Conservation (phyloP, 2,113 vertebrate species). For the Trinectes maculatus region DNA sequence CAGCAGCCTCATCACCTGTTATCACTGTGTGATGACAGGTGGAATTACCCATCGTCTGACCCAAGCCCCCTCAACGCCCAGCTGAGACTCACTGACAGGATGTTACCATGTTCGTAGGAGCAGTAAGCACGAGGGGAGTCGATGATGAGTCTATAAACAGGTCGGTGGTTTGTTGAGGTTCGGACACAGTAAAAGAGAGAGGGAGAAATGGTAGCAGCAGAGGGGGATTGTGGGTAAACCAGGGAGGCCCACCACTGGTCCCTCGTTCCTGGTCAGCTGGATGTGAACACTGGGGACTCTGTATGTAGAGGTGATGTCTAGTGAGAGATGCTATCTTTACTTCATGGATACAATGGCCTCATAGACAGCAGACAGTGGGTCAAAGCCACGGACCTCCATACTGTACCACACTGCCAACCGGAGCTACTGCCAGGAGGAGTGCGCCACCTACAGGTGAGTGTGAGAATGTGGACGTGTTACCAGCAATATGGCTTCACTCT, state of each 20-base stretch:
- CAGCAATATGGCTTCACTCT: too few species aligned
- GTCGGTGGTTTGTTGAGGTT: conserved; percentile 33
- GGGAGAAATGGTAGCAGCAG: conserved; percentile 15
- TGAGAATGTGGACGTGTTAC: neutral
- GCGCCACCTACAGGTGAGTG: conserved; percentile 68
- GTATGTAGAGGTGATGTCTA: conserved; percentile 66
- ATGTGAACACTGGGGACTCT: conserved; percentile 66
- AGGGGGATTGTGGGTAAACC: conserved; percentile 23
- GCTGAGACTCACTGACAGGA: neutral
- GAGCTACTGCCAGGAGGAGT: conserved; percentile 51
- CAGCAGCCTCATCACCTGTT: conserved; percentile 28
- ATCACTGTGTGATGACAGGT: conserved; percentile 38
- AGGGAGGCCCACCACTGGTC: conserved; percentile 19
- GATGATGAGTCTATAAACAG: neutral
- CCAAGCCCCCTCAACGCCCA: conserved; percentile 5
- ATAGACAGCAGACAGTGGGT: conserved; percentile 59
- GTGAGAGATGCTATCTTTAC: conserved; percentile 73
- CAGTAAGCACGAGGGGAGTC: conserved; percentile 3
- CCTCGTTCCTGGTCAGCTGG: conserved; percentile 55
- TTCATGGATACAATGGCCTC: conserved; percentile 67
- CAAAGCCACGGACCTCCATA: conserved; percentile 41
- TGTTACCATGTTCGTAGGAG: conserved; percentile 18
- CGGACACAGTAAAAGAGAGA: conserved; percentile 20
- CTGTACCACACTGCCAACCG: neutral
- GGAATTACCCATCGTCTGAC: conserved; percentile 32